A percentile compares a stretch with the other conserved stretches of the same genome.
These are phyloP conservation scores for Popillia japonica DNA, from an alignment of 1,140 invertebrate genomes.

Conservation along the genomic window DNA sequence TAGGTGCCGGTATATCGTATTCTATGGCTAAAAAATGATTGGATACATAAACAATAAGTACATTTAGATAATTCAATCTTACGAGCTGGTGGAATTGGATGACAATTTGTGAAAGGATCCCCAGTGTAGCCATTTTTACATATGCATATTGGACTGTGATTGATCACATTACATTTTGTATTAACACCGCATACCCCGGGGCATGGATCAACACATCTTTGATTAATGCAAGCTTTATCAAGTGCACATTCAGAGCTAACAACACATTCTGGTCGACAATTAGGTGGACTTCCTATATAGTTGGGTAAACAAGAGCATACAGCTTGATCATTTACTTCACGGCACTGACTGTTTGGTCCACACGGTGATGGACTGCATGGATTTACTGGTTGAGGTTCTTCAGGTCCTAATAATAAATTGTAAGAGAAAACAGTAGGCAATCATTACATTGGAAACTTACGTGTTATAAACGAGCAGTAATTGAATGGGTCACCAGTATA, in stretches of 20 bases:
- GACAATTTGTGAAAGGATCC: slow-evolving; percentile 65
- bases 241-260: slow-evolving; percentile 63
- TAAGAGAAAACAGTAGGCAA: not conserved
- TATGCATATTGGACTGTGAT: slow-evolving; percentile 62
- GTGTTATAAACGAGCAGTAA: slow-evolving; percentile 68
- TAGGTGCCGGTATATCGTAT: slow-evolving; percentile 44
- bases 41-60: slow-evolving; percentile 55
- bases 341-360: slow-evolving; percentile 76
- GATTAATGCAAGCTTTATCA: slow-evolving; percentile 57
- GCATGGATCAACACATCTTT: slow-evolving; percentile 59
- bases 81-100: slow-evolving; percentile 58
- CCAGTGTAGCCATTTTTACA: slow-evolving; percentile 63
- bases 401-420: slow-evolving; percentile 1
- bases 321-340: slow-evolving; percentile 70
- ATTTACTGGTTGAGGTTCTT: slow-evolving; percentile 53
- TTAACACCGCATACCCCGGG: slow-evolving; percentile 59
- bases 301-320: slow-evolving; percentile 69
- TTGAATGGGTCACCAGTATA: slow-evolving; percentile 80
- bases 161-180: slow-evolving; percentile 60
- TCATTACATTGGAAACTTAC: slow-evolving; percentile 60
- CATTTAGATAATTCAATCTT: slow-evolving; percentile 44
- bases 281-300: slow-evolving; percentile 61
- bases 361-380: slow-evolving; percentile 78
- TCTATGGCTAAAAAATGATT: slow-evolving; percentile 44
- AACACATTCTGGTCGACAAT: slow-evolving; percentile 64